Conservation (phyloP, 1,140 invertebrate species). For the Zeugodacus cucurbitae region DNA sequence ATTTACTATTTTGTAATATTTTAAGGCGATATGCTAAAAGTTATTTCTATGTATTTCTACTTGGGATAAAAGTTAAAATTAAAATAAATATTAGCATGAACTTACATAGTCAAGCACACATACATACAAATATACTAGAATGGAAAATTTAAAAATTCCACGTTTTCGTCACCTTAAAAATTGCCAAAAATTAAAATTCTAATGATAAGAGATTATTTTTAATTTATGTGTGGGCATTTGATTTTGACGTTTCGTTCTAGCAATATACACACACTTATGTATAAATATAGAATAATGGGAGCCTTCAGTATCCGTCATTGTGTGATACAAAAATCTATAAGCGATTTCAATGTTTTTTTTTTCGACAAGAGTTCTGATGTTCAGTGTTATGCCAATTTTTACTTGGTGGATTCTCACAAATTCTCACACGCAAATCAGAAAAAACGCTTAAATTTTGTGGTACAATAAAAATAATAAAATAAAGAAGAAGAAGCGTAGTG, state of each 20-base stretch:
- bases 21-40: background rate
- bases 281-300: background rate
- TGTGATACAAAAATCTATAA: background rate
- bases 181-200: background rate
- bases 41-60: background rate
- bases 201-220: constrained; percentile 24
- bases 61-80: too few relatives aligned
- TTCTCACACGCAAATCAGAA: background rate
- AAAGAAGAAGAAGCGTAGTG: background rate
- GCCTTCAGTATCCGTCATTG: background rate
- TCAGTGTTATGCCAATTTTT: background rate
- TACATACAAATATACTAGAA: background rate
- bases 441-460: background rate
- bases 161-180: background rate
- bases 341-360: background rate
- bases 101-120: background rate
- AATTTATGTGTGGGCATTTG: constrained; percentile 9
- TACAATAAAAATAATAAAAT: background rate
- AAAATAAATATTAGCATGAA: background rate
- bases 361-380: background rate
- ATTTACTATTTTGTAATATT: background rate
- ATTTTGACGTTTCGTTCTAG: background rate
- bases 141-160: background rate
- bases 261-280: background rate
- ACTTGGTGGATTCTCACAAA: background rate